phyloP scores from a whole-genome alignment of 2,113 vertebrate species.

The Apodemus speciosus region DNA sequence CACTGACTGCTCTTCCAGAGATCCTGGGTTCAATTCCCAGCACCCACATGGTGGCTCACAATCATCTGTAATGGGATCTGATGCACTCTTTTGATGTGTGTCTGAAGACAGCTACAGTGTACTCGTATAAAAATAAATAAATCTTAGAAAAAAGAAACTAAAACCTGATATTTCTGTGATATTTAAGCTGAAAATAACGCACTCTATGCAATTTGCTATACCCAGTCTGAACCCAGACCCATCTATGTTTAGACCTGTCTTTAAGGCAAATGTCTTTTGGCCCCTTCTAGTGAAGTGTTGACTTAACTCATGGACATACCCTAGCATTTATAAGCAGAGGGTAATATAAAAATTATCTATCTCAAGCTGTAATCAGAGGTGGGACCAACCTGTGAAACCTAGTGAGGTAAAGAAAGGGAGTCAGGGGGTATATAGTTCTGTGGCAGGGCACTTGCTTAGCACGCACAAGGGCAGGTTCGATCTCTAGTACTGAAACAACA shows the following conservation, averaged over 20 bases:
- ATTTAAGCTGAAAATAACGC: slow-evolving; percentile 20
- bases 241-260: background rate
- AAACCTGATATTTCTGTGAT: background rate
- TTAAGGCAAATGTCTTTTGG: slow-evolving; percentile 21
- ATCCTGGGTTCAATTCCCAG: too few relatives aligned
- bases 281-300: background rate
- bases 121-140: too few relatives aligned
- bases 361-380: background rate
- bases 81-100: too few relatives aligned
- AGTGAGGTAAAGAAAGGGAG: background rate
- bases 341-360: background rate
- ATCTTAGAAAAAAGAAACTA: background rate
- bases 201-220: slow-evolving; percentile 18
- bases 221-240: background rate
- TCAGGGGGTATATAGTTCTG: background rate
- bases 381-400: background rate
- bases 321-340: background rate
- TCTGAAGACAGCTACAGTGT: too few relatives aligned
- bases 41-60: too few relatives aligned
- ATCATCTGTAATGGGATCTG: too few relatives aligned
- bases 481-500: background rate
- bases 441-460: background rate
- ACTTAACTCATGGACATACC: background rate
- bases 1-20: too few relatives aligned
- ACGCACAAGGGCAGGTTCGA: background rate